Conservation (phyloP, 2,888 invertebrate genomes). For the Lydus trimaculatus region DNA sequence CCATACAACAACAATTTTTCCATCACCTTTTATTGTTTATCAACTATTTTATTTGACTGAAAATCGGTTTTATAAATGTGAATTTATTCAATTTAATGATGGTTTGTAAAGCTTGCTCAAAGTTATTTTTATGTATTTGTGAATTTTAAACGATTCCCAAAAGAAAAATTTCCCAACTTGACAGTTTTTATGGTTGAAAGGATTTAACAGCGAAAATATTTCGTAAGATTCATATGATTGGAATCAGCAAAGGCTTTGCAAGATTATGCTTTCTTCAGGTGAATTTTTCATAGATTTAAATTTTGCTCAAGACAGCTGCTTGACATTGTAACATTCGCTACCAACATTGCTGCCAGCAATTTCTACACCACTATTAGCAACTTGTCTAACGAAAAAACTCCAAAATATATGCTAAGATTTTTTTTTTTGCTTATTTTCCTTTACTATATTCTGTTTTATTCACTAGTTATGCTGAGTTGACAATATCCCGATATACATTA, state of each 20-base stretch:
- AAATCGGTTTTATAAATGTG: too few species aligned
- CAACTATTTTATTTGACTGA: not conserved
- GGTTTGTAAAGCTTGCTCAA: too few species aligned
- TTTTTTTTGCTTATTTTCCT: conserved; percentile 15
- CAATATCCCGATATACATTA: conserved; percentile 22
- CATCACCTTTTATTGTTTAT: not conserved
- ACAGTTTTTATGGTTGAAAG: not conserved
- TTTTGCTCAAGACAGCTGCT: conserved; percentile 34
- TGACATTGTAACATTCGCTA: conserved; percentile 22
- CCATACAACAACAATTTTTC: not conserved
- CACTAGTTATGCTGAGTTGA: not conserved
- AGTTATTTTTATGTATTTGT: too few species aligned
- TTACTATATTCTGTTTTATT: not conserved
- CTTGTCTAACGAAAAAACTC: conserved; percentile 11
- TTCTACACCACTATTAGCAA: not conserved
- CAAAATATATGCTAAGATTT: not conserved
- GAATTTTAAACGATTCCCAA: too few species aligned
- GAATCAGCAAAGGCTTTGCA: not conserved
- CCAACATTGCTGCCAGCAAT: not conserved
- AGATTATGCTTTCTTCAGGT: not conserved
- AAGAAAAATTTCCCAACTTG: not conserved
- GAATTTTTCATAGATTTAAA: conserved; percentile 36
- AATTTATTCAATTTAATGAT: too few species aligned
- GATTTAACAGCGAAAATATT: not conserved
- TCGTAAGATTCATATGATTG: conserved; percentile 6